Conservation (phyloP, 2,888 invertebrate genomes). For the Erebia epiphron region DNA sequence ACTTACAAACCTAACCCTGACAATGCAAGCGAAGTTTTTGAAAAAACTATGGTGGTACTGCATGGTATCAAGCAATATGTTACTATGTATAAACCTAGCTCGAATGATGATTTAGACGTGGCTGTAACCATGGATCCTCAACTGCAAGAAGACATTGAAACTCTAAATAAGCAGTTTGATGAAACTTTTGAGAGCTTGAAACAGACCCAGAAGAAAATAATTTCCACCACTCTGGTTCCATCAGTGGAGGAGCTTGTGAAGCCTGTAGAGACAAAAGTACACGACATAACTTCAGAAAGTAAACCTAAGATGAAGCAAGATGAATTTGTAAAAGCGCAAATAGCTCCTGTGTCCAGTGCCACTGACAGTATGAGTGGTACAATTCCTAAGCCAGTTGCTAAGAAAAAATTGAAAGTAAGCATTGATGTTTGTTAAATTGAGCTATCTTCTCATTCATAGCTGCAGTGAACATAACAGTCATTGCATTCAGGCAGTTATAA, state of each 20-base stretch:
- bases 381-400: conserved; percentile 65
- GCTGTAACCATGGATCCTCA: conserved; percentile 59
- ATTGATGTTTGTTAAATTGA: not conserved
- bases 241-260: conserved; percentile 42
- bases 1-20: conserved; percentile 56
- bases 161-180: conserved; percentile 72
- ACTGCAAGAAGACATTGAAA: conserved; percentile 67
- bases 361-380: conserved; percentile 21
- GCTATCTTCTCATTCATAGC: no score
- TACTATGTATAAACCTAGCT: conserved; percentile 62
- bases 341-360: not conserved
- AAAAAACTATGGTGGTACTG: conserved; percentile 86
- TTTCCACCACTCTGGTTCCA: conserved; percentile 20
- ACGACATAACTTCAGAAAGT: conserved; percentile 25
- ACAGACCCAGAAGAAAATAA: conserved; percentile 47
- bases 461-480: no score
- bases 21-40: conserved; percentile 73
- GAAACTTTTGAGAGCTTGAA: conserved; percentile 70
- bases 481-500: no score
- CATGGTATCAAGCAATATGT: conserved; percentile 87
- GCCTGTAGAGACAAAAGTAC: conserved; percentile 45
- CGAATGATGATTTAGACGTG: conserved; percentile 50
- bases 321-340: not conserved
- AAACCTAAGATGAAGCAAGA: conserved; percentile 20
- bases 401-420: conserved; percentile 72